Evolutionary conservation across 1,140 invertebrate genomes (phyloP), one percentile per base, ranked within the genome.

Genomic region (Cotesia typhae): DNA sequence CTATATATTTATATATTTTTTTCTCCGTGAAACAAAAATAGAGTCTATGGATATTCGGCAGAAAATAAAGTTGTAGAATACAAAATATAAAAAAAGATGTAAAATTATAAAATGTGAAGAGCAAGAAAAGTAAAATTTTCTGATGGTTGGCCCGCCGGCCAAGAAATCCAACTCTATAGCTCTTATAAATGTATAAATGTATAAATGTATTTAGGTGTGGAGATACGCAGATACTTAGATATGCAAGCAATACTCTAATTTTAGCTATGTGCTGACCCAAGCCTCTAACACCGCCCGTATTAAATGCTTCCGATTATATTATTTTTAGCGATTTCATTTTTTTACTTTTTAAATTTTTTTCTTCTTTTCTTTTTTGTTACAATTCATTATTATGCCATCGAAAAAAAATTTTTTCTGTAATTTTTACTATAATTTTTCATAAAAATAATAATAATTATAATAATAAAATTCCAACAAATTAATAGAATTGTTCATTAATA

Each of bases 241-340:
- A 84, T 79, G 77, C 79, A 76, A 82, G 82, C 81, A 81, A 71
- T 66, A 73, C 41, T 75, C 81, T 86, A 87, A 87, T 84, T 86
- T 87, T 87, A 87, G 83, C 81, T 71, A 80, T 76, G 10, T 78
- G 77, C 78, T 81, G 84, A 84, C 83, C 83, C 83, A 84, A 79
- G 79, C 82, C 76, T 79, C 79, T 67, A 77, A 66, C 79, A 75
- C 70, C 70, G 17, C 77, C 79, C 67, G 75, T 78, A 81, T 82
- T 82, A 85, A 86, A 85, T 81, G 78, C 82, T 83, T 83, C 79
- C 81, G 83, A 85, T 86, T 84, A 85, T 82, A 83, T 86, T 85
- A 85, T 86, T 85, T 85, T 84, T 86, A 85, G 83, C 55, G 5
- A 63, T 66, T 74, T 14, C 47, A 51, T 74, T 41, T 17, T 47